Conservation (phyloP, 2,113 vertebrate species). For the Pandion haliaetus region DNA sequence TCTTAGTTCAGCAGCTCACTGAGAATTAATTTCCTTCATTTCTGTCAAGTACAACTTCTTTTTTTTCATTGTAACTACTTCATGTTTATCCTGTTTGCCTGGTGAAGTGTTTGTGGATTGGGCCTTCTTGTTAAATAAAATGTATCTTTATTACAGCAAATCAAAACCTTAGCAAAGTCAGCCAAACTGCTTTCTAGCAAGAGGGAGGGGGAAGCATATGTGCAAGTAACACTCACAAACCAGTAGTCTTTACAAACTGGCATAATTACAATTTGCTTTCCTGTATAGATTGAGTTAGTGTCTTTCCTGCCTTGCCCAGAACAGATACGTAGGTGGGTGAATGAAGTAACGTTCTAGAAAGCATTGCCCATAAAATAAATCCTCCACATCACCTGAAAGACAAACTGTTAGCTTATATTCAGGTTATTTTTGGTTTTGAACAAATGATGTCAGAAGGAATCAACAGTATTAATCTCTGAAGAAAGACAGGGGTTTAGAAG, state of each 20-base stretch:
- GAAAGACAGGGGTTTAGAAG: background rate
- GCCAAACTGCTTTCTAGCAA: background rate
- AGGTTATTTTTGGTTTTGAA: background rate
- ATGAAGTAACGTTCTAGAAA: constrained; percentile 33
- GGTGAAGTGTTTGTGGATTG: background rate
- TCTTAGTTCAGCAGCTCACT: background rate
- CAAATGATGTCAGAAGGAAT: background rate
- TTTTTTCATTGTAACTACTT: background rate
- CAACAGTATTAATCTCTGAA: background rate
- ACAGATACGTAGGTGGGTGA: background rate
- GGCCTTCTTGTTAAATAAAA: background rate
- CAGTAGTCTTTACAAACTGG: constrained; percentile 8
- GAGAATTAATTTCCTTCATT: background rate
- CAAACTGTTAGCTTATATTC: background rate
- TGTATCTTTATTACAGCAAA: background rate
- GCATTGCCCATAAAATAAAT: background rate
- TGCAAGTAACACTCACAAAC: background rate
- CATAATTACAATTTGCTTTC: background rate
- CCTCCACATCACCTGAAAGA: background rate
- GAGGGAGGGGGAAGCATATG: background rate
- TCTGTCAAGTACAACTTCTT: background rate
- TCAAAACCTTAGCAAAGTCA: background rate
- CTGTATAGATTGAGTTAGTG: background rate
- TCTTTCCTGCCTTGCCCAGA: constrained; percentile 6
- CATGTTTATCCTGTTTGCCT: background rate